A percentile compares a stretch with the other conserved stretches of the same genome.
phyloP scores from a whole-genome alignment of 2,797 vertebrate genomes.

The Liasis olivaceus region DNA sequence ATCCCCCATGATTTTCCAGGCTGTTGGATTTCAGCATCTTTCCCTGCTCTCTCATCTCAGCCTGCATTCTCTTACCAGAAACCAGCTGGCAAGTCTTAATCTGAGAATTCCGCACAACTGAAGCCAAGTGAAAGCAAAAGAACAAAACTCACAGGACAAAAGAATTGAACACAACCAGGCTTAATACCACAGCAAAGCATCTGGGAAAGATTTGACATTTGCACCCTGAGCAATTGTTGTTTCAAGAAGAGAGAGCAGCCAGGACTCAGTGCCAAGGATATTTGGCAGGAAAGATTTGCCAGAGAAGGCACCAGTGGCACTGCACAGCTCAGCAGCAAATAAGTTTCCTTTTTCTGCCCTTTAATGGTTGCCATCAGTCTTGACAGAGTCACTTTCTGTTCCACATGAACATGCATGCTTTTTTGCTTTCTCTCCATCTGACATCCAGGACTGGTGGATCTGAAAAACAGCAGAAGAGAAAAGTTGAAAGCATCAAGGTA shows the following conservation, averaged over 20 bases:
- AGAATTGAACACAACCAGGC: neutral
- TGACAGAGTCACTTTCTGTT: neutral
- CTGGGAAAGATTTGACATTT: conserved; percentile 13
- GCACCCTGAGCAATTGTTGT: neutral
- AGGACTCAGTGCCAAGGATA: neutral
- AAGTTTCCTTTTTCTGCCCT: conserved; percentile 14
- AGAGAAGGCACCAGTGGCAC: neutral
- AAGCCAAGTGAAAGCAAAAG: conserved; percentile 1
- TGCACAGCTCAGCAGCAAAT: neutral
- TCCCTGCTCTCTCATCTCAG: conserved; percentile 35
- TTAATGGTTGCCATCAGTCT: conserved; percentile 21
- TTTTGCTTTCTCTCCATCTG: neutral
- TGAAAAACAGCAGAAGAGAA: neutral
- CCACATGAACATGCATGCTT: neutral
- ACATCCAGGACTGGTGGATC: neutral
- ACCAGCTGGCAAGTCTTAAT: neutral
- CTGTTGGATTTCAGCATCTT: conserved; percentile 44
- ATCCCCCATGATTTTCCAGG: conserved; percentile 19
- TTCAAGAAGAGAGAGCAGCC: conserved; percentile 12
- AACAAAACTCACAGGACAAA: conserved; percentile 22
- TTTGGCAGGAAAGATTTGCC: neutral
- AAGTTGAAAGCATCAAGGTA: conserved; percentile 21
- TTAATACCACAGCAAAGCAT: neutral
- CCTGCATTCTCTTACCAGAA: conserved; percentile 29
- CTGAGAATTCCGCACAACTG: neutral